phyloP scores from a whole-genome alignment of 2,888 invertebrate genomes.

The Drosophila kuntzei region DNA sequence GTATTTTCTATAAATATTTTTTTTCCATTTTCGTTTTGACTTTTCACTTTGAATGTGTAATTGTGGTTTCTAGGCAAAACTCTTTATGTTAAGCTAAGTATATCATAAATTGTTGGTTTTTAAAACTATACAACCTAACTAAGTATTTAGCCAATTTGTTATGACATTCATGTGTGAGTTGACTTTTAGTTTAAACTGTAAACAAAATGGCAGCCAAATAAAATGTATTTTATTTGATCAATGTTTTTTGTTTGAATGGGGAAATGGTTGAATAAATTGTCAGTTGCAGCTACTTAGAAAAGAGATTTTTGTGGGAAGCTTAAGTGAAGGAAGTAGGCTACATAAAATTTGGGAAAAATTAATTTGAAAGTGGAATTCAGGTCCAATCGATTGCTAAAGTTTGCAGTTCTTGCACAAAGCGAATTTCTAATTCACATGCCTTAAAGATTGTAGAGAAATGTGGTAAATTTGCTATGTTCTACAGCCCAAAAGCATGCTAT shows the following conservation, averaged over 20 bases:
- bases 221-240: conserved; percentile 37
- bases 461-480: not conserved
- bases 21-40: not conserved
- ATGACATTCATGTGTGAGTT: conserved; percentile 46
- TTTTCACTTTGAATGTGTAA: conserved; percentile 33
- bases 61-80: conserved; percentile 59
- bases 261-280: not conserved
- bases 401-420: not conserved
- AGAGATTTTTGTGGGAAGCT: not conserved
- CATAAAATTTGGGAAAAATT: not conserved
- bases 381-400: not conserved
- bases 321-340: too few species aligned
- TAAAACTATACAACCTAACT: conserved; percentile 57
- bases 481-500: not conserved
- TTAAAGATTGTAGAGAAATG: not conserved
- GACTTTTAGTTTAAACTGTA: conserved; percentile 60
- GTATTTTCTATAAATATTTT: conserved; percentile 1
- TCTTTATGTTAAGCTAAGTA: conserved; percentile 34
- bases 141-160: conserved; percentile 56
- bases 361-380: not conserved
- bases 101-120: conserved; percentile 53
- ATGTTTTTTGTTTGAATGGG: not conserved
- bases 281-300: not conserved
- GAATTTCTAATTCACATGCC: not conserved
- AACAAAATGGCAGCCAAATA: conserved; percentile 66